Percentiles rank a stretch among this genome's conserved stretches.
Conservation (phyloP, 2,113 vertebrate genomes). For the Misgurnus anguillicaudatus region DNA sequence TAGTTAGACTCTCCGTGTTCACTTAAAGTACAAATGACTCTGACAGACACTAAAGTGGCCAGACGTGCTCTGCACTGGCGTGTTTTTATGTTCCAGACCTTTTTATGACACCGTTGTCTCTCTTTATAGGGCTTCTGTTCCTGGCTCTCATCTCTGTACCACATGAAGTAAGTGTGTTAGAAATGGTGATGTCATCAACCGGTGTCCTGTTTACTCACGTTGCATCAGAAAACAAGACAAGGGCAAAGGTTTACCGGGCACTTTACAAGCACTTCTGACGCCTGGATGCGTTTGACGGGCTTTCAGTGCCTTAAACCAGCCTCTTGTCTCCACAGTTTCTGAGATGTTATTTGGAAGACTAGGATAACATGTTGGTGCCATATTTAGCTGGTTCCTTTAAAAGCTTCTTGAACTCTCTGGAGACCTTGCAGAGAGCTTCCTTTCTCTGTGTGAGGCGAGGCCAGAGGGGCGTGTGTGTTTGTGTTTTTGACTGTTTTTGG, state of each 20-base stretch:
- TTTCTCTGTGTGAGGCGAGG: conserved; percentile 55
- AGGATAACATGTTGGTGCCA: conserved; percentile 54
- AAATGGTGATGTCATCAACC: conserved; percentile 64
- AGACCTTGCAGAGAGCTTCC: conserved; percentile 64
- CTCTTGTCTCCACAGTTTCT: conserved; percentile 69
- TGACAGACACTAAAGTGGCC: conserved; percentile 52
- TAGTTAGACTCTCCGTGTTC: conserved; percentile 23
- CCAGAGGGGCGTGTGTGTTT: conserved; percentile 13
- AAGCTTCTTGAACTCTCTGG: conserved; percentile 42
- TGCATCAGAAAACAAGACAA: conserved; percentile 69
- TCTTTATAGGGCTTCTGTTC: conserved; percentile 89
- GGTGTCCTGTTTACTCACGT: conserved; percentile 51
- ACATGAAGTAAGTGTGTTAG: conserved; percentile 91
- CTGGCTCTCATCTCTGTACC: conserved; percentile 90
- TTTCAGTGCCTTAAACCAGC: conserved; percentile 63
- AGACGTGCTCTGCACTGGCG: conserved; percentile 53
- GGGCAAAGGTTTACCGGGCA: conserved; percentile 53
- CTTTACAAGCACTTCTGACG: conserved; percentile 19
- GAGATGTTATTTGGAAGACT: conserved; percentile 69
- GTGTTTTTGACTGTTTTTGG: conserved; percentile 1
- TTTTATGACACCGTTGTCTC: conserved; percentile 54
- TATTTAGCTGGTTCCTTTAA: conserved; percentile 65
- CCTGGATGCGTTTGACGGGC: conserved; percentile 56
- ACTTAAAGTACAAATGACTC: conserved; percentile 36
- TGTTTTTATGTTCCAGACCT: conserved; percentile 49